These are phyloP conservation scores for Amaurobius ferox DNA, from an alignment of 2,888 invertebrate species.

Conservation along the genomic window DNA sequence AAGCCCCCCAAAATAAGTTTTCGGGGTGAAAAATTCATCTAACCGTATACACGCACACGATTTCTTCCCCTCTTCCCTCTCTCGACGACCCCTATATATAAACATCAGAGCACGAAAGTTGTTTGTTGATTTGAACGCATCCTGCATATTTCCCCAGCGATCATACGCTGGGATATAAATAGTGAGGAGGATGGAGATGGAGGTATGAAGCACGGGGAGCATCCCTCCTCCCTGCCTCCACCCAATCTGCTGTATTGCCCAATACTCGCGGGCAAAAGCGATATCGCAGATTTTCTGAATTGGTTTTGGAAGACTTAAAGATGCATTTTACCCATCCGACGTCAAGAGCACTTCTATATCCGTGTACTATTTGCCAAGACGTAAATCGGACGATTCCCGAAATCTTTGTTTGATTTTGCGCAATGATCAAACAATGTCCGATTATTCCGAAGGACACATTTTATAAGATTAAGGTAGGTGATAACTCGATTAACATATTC, in stretches of 20 bases:
- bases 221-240: background rate
- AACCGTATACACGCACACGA: background rate
- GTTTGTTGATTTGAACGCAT: slow-evolving; percentile 68
- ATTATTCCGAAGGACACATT: too few species aligned
- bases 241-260: slow-evolving; percentile 59
- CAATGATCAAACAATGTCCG: background rate
- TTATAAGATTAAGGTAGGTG: too few species aligned
- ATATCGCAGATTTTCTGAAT: background rate
- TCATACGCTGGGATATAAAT: slow-evolving; percentile 48
- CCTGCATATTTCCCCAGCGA: slow-evolving; percentile 66
- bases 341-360: background rate
- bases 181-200: slow-evolving; percentile 38
- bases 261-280: slow-evolving; percentile 17
- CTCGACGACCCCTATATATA: slow-evolving; percentile 24
- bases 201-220: background rate
- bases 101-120: slow-evolving; percentile 43
- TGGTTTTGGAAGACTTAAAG: slow-evolving; percentile 11
- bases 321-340: background rate
- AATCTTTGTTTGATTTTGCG: background rate
- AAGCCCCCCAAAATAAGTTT: slow-evolving; percentile 16
- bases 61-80: slow-evolving; percentile 12
- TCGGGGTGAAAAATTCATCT: slow-evolving; percentile 47
- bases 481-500: too few species aligned
- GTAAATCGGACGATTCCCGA: background rate
- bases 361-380: background rate